phyloP scores from a whole-genome alignment of 2,888 invertebrate genomes.

The Leuctra nigra region DNA sequence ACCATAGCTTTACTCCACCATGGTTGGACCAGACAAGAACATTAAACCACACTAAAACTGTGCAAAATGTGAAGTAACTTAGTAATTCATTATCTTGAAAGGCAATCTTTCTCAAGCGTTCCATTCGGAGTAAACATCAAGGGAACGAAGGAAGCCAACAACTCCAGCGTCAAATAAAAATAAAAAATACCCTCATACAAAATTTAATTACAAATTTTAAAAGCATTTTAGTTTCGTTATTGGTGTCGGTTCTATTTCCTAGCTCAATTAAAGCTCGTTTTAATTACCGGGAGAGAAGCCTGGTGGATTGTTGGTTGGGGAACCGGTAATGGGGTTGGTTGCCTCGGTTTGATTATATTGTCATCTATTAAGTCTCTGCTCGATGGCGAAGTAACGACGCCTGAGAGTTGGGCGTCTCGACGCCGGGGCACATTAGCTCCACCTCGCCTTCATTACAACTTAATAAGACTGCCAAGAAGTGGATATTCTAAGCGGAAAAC shows the following conservation, averaged over 20 bases:
- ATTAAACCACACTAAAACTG: too few relatives aligned
- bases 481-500: too few relatives aligned
- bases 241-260: conserved; percentile 29
- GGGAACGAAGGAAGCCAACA: too few relatives aligned
- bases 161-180: not conserved
- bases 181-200: not conserved
- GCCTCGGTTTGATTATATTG: conserved; percentile 20
- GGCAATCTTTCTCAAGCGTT: too few relatives aligned
- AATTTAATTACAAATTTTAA: conserved; percentile 30
- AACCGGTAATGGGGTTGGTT: conserved; percentile 24
- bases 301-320: not conserved
- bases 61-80: too few relatives aligned
- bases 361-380: conserved; percentile 11
- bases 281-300: conserved; percentile 24
- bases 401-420: not conserved
- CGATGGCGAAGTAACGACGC: conserved; percentile 4
- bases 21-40: too few relatives aligned
- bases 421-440: not conserved
- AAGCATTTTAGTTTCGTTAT: conserved; percentile 27
- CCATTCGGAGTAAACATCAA: too few relatives aligned
- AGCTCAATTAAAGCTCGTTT: conserved; percentile 28
- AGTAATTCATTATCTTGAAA: too few relatives aligned
- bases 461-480: too few relatives aligned
- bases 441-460: too few relatives aligned
- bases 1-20: too few relatives aligned